Evolutionary conservation across 2,888 invertebrate species (phyloP), one percentile per base, ranked within the genome.

Genomic region (Anthrax anthrax): DNA sequence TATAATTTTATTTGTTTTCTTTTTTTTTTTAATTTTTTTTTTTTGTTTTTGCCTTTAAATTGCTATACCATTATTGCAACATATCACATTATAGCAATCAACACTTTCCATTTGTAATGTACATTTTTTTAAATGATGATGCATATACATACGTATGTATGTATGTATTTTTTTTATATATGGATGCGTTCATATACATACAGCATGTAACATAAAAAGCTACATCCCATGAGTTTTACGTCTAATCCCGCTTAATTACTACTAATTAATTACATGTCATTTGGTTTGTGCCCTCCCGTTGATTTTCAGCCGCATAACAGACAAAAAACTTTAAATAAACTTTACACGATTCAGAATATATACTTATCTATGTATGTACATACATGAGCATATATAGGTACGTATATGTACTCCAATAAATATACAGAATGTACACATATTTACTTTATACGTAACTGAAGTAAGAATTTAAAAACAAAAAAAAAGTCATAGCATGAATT

Each of bases 261-360:
- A 44, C 50, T 56, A 56, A 56, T 56, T 56, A 56, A 56, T 56
- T 55, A 55, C 49, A 49, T 55, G 55, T 52, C 56, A 56, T 53
- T 52, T 47, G 42, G 46, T 50, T 51, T 43, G 47, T 50, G 50
- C 52, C 51, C 52, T 54, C 55, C 51, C 50, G 53, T 52, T 53
- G 53, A 42, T 51, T 49, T 45, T 40, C 41, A 47, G 43, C 39
- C 45, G 41, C 32, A 32, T 39, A 27, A 17, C 16, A 44, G n/a
- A 44, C 44, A 44, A 42, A 39, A 39, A 40, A n/a, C 14, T 13
- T 32, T 10, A 16, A 32, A 18, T n/a, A 36, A 14, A 14, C 14
- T 16, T 6, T 36, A 14, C 14, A n/a, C 36, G 8, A 39, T 34
- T 17, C 45, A 45, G 41, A 23, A 23, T 23, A 23, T 6, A 23